Evolutionary conservation across 2,888 invertebrate species (phyloP), one percentile per base, ranked within the genome.

Genomic region (Cactoblastis cactorum): DNA sequence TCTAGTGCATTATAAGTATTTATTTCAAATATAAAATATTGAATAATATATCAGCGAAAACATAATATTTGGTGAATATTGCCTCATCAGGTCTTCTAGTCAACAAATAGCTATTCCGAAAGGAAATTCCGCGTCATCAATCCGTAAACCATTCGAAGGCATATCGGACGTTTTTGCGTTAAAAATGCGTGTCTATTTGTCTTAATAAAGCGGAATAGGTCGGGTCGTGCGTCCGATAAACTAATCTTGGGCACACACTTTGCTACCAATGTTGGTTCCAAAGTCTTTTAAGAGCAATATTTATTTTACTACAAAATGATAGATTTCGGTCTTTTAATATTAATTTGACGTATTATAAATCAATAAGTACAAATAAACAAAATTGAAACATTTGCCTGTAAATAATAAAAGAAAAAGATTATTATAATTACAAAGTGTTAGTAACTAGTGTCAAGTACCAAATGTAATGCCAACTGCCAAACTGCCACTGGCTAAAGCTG

Each of bases 181-280:
- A 77, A 76, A 78, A 80, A 79, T 77, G 76, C 66, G 69, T 70
- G 59, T 66, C 73, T 72, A 80, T 80, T 78, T 73, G 72, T 79
- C 80, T 77, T 76, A 77, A 77, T 79, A 78, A 78, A 69, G 70
- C 62, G 58, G 69, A 69, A 69, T 69, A 67, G 73, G 67, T 71
- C 61, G 67, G 71, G 69, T 61, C 61, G 67, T 61, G 59, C 57
- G 67, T 63, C 69, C 69, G 70, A 69, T 65, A 67, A 63, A 69
- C 66, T 78, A 77, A 78, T 77, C 74, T 76, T 32, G 15, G 43
- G 43, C 28, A 14, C 22, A 41, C 43, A 28, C 3, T 17, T 9
- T 15, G 28, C 4, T 4, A 17, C 28, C 43, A 43, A 32, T 43
- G 9, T 43, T 43, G 11, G 28, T 8, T 28, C 17, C 24, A 17